A percentile compares a stretch with the other conserved stretches of the same genome.
Conservation (phyloP, 2,888 invertebrate species). For the Drosophila mayaguana region DNA sequence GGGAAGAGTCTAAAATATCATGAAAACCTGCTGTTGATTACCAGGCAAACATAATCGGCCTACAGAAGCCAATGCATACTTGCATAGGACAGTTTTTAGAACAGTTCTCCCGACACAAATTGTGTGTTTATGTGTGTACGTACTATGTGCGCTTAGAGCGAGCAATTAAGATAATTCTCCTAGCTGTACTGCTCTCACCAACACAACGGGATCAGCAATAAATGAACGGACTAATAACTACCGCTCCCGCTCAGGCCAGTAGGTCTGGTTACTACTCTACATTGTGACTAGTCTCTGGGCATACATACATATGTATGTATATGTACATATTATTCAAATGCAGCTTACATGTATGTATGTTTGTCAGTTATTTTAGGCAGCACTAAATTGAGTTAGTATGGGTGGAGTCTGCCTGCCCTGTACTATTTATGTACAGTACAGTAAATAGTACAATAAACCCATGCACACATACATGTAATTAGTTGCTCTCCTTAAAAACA, state of each 20-base stretch:
- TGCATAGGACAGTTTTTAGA: neutral
- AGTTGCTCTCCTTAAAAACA: too few relatives aligned
- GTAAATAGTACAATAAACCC: too few relatives aligned
- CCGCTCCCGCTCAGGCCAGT: neutral
- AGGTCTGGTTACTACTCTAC: neutral
- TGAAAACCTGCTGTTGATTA: neutral
- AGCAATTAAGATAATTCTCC: neutral
- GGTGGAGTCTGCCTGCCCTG: too few relatives aligned
- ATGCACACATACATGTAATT: too few relatives aligned
- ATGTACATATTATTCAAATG: too few relatives aligned
- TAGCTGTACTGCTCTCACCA: neutral
- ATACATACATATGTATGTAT: too few relatives aligned
- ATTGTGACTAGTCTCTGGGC: too few relatives aligned
- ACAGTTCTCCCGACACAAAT: neutral
- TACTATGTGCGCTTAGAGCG: neutral
- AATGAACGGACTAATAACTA: neutral
- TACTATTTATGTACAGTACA: too few relatives aligned
- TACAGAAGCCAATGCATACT: neutral
- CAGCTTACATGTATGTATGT: too few relatives aligned
- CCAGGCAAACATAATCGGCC: neutral
- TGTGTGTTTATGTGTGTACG: neutral
- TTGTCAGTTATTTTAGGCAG: too few relatives aligned
- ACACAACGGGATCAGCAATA: neutral
- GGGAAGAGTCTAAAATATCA: neutral
- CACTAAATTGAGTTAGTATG: too few relatives aligned